Evolutionary conservation across 2,888 invertebrate species (phyloP), one percentile per base, ranked within the genome.

Genomic region (Temnothorax rugatulus): DNA sequence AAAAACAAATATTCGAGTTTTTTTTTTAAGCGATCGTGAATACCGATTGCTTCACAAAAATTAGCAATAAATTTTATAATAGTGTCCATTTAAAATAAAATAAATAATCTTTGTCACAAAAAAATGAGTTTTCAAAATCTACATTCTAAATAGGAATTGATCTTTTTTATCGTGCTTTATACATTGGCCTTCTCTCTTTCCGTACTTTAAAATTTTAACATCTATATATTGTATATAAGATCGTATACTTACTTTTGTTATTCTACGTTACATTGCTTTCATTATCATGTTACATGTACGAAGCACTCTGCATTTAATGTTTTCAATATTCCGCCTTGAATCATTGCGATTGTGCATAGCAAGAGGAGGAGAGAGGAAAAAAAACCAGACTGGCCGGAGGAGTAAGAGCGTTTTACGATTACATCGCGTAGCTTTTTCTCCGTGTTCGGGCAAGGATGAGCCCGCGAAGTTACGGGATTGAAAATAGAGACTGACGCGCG

Each of bases 401-500:
- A 76, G 52, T 29, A 66, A 41, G 41, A 52, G 66, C 66, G 41
- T 21, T 63, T 38, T 63, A 41, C 66, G 76, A 66, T 76, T 66
- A 66, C 54, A 76, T 76, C 52, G 76, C 66, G 41, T 25, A 41
- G 13, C 76, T 66, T 76, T 76, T 76, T 76, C 76, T 41, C 18
- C 54, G 11, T 52, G 66, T 76, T 66, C 52, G 66, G 29, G 52
- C 52, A 66, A 76, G 52, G 64, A 76, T 76, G 52, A 52, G 52
- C 52, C 38, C 66, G 66, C 54, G 8, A 76, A 76, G 66, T 76
- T 76, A 76, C 76, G 41, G 76, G 66, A 76, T 66, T 76, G 76
- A 76, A 76, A 76, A 76, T 76, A 66, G 76, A 76, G 52, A 66
- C 76, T 76, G 68, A 77, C 77, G 68, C 54, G 50, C 41, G 41